phyloP scores from a whole-genome alignment of 2,888 invertebrate species.

The Camponotus fellah region DNA sequence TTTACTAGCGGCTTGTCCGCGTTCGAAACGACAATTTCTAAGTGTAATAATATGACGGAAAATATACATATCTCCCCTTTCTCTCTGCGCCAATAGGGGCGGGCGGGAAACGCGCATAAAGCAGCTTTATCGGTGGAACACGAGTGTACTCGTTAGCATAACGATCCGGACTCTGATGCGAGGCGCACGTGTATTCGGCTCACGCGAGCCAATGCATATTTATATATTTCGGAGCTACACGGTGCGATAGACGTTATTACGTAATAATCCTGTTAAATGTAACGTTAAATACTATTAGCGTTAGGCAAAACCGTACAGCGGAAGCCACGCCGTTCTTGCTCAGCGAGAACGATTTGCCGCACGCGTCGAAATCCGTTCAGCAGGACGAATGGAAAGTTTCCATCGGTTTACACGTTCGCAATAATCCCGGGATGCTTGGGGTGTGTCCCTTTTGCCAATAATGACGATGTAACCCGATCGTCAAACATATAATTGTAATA shows the following conservation, averaged over 20 bases:
- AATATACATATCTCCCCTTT: slow-evolving; percentile 14
- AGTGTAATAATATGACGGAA: slow-evolving; percentile 34
- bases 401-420: slow-evolving; percentile 38
- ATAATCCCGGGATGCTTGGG: slow-evolving; percentile 40
- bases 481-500: slow-evolving; percentile 20
- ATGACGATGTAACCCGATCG: background rate
- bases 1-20: background rate
- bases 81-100: slow-evolving; percentile 4
- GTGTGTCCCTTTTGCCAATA: slow-evolving; percentile 12
- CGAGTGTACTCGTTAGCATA: slow-evolving; percentile 74
- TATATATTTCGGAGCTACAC: slow-evolving; percentile 73
- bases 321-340: slow-evolving; percentile 62
- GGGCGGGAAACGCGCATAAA: slow-evolving; percentile 22
- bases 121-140: slow-evolving; percentile 63
- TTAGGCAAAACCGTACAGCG: slow-evolving; percentile 55
- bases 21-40: slow-evolving; percentile 34
- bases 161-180: slow-evolving; percentile 69
- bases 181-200: slow-evolving; percentile 68
- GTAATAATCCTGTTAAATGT: slow-evolving; percentile 79
- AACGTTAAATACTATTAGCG: slow-evolving; percentile 78
- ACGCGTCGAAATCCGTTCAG: slow-evolving; percentile 43
- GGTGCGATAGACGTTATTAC: slow-evolving; percentile 74
- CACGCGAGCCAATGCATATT: slow-evolving; percentile 73
- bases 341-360: slow-evolving; percentile 50
- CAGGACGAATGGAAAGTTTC: slow-evolving; percentile 50